phyloP scores from a whole-genome alignment of 2,888 invertebrate genomes.

The Drosophila mimetica region DNA sequence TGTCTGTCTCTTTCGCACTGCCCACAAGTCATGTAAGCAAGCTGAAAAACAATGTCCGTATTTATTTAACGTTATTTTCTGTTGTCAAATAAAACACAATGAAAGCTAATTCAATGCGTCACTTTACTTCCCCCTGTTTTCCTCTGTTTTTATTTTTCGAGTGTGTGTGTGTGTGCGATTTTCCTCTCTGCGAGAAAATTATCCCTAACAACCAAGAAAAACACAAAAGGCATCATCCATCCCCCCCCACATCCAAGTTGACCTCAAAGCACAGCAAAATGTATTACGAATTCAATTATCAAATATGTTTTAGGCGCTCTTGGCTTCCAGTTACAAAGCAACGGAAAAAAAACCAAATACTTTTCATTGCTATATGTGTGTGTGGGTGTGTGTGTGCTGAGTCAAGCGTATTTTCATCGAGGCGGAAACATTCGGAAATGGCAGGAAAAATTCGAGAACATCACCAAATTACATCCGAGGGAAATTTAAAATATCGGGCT shows the following conservation, averaged over 20 bases:
- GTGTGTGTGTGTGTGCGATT: constrained; percentile 1
- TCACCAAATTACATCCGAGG: constrained; percentile 30
- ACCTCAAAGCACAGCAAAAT: constrained; percentile 63
- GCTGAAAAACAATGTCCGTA: constrained; percentile 63
- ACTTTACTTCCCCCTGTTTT: constrained; percentile 25
- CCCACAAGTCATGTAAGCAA: constrained; percentile 70
- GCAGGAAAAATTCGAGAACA: constrained; percentile 23
- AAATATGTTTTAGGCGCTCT: constrained; percentile 64
- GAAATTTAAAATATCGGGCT: constrained; percentile 19
- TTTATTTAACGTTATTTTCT: constrained; percentile 66
- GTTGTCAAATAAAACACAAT: constrained; percentile 66
- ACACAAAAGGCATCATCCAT: constrained; percentile 18
- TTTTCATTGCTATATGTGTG: constrained; percentile 13
- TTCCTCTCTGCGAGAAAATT: constrained; percentile 25
- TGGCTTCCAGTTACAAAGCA: constrained; percentile 34
- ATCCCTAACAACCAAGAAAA: constrained; percentile 48
- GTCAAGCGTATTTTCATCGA: constrained; percentile 6
- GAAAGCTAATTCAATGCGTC: constrained; percentile 52
- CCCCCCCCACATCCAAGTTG: constrained; percentile 31
- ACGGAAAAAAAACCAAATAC: constrained; percentile 19
- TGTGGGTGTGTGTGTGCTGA: constrained; percentile 6
- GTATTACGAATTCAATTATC: constrained; percentile 75
- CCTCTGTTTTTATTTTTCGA: background rate
- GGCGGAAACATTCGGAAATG: constrained; percentile 29
- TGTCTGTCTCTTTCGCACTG: background rate